phyloP scores from a whole-genome alignment of 37 sponge, comb jelly and placozoan genomes.

The Dysidea cf. avara region DNA sequence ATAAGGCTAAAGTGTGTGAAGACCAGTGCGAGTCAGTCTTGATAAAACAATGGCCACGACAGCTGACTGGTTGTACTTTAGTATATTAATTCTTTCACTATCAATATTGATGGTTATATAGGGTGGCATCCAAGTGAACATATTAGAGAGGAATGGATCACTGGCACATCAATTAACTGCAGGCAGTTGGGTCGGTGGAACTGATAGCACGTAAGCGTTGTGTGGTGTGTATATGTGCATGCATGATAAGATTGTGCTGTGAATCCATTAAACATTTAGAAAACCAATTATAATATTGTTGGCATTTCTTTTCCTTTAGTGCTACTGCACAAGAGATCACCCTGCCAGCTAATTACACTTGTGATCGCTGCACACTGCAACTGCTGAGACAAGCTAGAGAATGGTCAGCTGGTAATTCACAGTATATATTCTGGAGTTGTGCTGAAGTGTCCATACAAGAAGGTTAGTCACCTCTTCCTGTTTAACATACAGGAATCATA shows the following conservation, averaged over 20 bases:
- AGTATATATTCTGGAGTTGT: slow-evolving; percentile 70
- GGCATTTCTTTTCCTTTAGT: too few species aligned
- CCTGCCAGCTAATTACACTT: slow-evolving; percentile 39
- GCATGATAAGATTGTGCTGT: too few species aligned
- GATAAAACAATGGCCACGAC: too few species aligned
- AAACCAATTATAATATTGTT: too few species aligned
- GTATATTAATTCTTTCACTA: neutral
- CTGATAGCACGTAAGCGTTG: neutral
- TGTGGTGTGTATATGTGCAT: too few species aligned
- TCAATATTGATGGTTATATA: neutral
- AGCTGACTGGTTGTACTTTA: too few species aligned
- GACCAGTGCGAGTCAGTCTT: too few species aligned
- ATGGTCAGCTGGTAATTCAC: slow-evolving; percentile 45
- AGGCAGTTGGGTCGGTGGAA: too few species aligned
- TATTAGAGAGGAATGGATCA: slow-evolving; percentile 44
- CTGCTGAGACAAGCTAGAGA: slow-evolving; percentile 66
- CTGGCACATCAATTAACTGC: slow-evolving; percentile 22
- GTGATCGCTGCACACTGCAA: slow-evolving; percentile 57
- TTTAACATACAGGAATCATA: neutral
- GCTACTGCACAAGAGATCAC: slow-evolving; percentile 44
- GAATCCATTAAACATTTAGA: too few species aligned
- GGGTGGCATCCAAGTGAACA: slow-evolving; percentile 52
- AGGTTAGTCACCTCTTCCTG: neutral
- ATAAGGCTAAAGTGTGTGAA: too few species aligned
- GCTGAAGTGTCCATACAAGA: slow-evolving; percentile 47